A percentile compares a stretch with the other conserved stretches of the same genome.
Evolutionary conservation across 2,888 invertebrate genomes (phyloP).

Genomic region (Operophtera brumata): DNA sequence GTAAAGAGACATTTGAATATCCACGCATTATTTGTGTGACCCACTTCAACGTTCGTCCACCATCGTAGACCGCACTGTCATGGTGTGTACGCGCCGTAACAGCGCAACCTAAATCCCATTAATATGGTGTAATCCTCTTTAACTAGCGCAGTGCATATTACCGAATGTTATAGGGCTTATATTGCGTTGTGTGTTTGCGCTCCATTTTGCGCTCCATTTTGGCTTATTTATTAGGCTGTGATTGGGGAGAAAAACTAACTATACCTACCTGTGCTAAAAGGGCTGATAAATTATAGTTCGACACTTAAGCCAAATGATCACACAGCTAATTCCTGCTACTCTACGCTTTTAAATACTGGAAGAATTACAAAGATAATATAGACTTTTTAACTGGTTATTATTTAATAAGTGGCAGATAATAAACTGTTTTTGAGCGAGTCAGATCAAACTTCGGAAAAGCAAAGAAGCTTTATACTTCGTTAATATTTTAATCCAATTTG

Average conservation of each 20-base stretch:
- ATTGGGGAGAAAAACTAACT: slow-evolving; percentile 17
- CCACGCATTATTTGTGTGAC: too few species aligned
- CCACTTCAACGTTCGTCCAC: too few species aligned
- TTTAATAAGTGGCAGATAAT: too few species aligned
- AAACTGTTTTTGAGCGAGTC: too few species aligned
- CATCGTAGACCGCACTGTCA: too few species aligned
- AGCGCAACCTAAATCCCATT: slow-evolving; percentile 51
- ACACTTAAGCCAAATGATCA: neutral
- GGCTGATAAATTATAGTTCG: neutral
- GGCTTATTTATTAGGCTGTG: slow-evolving; percentile 12
- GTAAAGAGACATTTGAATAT: too few species aligned
- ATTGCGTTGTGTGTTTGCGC: slow-evolving; percentile 19
- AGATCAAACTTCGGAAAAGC: too few species aligned
- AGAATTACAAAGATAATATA: neutral
- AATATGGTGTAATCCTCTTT: slow-evolving; percentile 66
- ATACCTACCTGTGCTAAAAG: neutral
- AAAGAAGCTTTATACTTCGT: too few species aligned
- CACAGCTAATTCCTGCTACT: neutral
- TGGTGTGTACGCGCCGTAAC: slow-evolving; percentile 13
- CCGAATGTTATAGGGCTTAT: slow-evolving; percentile 27
- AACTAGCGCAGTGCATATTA: slow-evolving; percentile 41
- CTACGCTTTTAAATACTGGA: neutral
- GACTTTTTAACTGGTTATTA: too few species aligned
- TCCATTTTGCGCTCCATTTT: slow-evolving; percentile 21
- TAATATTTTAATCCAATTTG: too few species aligned